Base-by-base conservation (phyloP, 2,113 vertebrate genomes). In the Brachypodius melanocephalos region DNA sequence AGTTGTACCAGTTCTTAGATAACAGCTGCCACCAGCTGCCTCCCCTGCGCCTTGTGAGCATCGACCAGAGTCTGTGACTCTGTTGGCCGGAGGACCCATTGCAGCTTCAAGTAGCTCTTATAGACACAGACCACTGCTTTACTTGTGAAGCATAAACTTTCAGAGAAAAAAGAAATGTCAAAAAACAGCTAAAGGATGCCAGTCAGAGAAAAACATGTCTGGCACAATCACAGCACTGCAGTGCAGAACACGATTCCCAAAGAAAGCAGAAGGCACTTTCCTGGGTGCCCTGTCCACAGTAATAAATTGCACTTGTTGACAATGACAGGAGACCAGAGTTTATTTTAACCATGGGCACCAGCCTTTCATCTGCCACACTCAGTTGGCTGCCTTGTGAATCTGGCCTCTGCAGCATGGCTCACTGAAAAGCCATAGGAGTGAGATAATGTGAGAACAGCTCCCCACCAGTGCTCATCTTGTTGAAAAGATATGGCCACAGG, bases 1-100 rank as follows among this genome's bases (percentile, higher is more conserved):
- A 5, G 52, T 31, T 43, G 46, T 36, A 29, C 28, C 21, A 46
- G 25, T 45, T 68, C n/a, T 43, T 17, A 40, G 8, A 3, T 7
- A 36, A 32, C 13, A 71, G 2, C 28, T 58, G 15, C 58, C 62
- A 46, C 22, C 45, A 25, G 12, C 49, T 42, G 12, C 58, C 28
- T 80, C 40, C 24, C 43, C 17, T 8, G 18, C 32, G 9, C 43
- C 65, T 84, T 4, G 0, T 8, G 38, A 63, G 42, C 20, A 11
- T 51, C 6, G 4, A 5, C 19, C 28, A n/a, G 26, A 61, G 49
- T 3, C n/a, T 34, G 36, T 14, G 61, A 25, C 38, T 77, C 43
- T 4, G 0, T 34, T 7, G 5, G 38, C 15, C 13, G 20, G 5
- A 5, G 24, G 24, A 34, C 12, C 3, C 2, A 16, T 6, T 49